Base-by-base conservation (phyloP, 2,888 invertebrate species). In the Hipparchia sbordonii region DNA sequence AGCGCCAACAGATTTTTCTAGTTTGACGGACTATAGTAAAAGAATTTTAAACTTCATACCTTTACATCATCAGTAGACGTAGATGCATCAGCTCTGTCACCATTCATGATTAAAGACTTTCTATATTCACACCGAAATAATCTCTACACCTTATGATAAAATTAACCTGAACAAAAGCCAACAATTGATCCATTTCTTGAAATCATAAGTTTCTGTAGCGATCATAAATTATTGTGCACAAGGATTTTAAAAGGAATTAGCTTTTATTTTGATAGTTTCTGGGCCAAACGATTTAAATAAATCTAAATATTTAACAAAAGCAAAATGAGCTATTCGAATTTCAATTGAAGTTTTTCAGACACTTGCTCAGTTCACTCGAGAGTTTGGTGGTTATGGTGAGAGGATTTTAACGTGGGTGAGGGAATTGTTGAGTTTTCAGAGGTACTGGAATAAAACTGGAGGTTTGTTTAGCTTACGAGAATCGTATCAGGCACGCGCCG, bases 51-150 rank as follows among this genome's bases (percentile, higher is more conserved):
- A 23, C 2, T 13, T 6, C 60, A 60, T 33, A 93, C 93, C 89
- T 89, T 89, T 73, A 91, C 84, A 74, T 93, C 89, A 72, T 93
- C 93, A 65, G 94, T 94, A 54, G 94, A 92, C 45, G 94, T 94
- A 62, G 93, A 89, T 39, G 93, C 94, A 78, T 94, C 94, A 8
- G 92, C 88, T 78, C 89, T 85, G 56, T 84, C 84, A 60, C 82
- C 81, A 76, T 83, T 85, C 89, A 89, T 89, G 74, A 79, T 88
- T 69, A 72, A 5, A 60, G 12, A 13, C 62, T 39, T 46, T 46
- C 45, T 13, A 45, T 9, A 33, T 9, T 56, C 56, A 56, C 13
- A 45, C 39, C 6, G 9, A 48, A n/a, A 51, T 7, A 59, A 39
- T 67, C 8, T 13, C 4, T 67, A 33, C 23, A 5, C 51, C 23